Base-by-base conservation (phyloP, 1,140 invertebrate species). In the Streblospio benedicti region DNA sequence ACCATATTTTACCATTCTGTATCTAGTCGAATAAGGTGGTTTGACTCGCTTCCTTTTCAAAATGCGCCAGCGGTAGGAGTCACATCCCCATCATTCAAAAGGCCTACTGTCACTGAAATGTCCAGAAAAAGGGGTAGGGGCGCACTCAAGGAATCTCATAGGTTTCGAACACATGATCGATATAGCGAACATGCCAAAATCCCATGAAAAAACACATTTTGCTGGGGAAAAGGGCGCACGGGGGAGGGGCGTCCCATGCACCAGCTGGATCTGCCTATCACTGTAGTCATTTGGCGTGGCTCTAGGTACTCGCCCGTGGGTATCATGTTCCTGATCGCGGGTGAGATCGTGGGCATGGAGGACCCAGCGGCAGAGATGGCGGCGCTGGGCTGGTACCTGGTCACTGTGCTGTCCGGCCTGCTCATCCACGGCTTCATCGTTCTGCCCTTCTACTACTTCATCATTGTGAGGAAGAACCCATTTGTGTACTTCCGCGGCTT, bases 241-340 rank as follows among this genome's bases (percentile, higher is more conserved):
- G n/a, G n/a, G n/a, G 35, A n/a, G n/a, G 9, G n/a, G 9, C 9
- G 9, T 41, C 35, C n/a, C 35, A 41, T 9, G 9, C n/a, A 9
- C n/a, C n/a, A 41, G n/a, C n/a, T 9, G n/a, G 35, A 41, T 41
- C n/a, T 9, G 9, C n/a, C 9, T 41, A n/a, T 12, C 9, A 41
- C n/a, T 41, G 9, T 12, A 12, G n/a, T 41, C 35, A n/a, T 12
- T 41, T 41, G 35, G 9, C 9, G n/a, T 41, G 35, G n/a, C n/a
- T 9, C n/a, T 12, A 94, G 91, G 89, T 80, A 93, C 60, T 95
- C 92, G 30, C 93, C 93, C 0, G 75, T 95, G 18, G 92, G 93
- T 63, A 91, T 96, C 1, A 85, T 88, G 53, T 96, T 93, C 76
- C 80, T 97, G 45, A 89, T 96, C 45, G 85, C 88, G 5, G 87